Percentiles rank a stretch among this genome's conserved stretches.
phyloP scores from a whole-genome alignment of 2,888 invertebrate species.

The Mechanitis mazaeus region DNA sequence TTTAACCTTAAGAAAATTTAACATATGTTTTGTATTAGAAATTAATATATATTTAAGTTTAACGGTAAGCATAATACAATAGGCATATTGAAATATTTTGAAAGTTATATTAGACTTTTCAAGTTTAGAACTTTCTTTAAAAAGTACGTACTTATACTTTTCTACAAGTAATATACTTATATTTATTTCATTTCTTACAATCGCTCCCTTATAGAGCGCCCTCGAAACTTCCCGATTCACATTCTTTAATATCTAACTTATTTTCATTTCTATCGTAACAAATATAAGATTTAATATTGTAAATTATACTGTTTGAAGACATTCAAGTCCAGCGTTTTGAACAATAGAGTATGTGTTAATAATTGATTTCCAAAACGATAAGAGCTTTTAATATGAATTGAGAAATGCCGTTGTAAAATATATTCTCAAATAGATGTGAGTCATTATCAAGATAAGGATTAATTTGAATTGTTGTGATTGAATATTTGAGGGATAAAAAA shows the following conservation, averaged over 20 bases:
- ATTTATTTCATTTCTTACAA: slow-evolving; percentile 35
- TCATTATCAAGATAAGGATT: no score
- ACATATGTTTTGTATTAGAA: no score
- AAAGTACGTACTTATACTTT: no score
- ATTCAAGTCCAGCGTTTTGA: slow-evolving; percentile 28
- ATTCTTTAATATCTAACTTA: slow-evolving; percentile 13
- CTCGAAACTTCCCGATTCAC: slow-evolving; percentile 23
- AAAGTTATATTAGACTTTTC: no score
- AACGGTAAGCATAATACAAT: no score
- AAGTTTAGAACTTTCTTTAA: no score
- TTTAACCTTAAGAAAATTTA: no score
- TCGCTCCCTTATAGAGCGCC: slow-evolving; percentile 30
- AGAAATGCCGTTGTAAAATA: neutral
- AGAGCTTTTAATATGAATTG: no score
- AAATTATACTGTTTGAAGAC: slow-evolving; percentile 5
- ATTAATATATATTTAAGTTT: no score
- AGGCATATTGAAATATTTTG: no score
- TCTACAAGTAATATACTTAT: slow-evolving; percentile 17
- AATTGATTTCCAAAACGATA: slow-evolving; percentile 10
- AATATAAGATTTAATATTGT: slow-evolving; percentile 7
- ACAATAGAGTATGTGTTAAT: slow-evolving; percentile 31
- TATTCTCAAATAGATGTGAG: neutral
- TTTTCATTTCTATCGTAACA: slow-evolving; percentile 9
- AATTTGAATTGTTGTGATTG: neutral
- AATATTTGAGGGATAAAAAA: neutral